Conservation (phyloP, 2,888 invertebrate species). For the Pandemis corylana region DNA sequence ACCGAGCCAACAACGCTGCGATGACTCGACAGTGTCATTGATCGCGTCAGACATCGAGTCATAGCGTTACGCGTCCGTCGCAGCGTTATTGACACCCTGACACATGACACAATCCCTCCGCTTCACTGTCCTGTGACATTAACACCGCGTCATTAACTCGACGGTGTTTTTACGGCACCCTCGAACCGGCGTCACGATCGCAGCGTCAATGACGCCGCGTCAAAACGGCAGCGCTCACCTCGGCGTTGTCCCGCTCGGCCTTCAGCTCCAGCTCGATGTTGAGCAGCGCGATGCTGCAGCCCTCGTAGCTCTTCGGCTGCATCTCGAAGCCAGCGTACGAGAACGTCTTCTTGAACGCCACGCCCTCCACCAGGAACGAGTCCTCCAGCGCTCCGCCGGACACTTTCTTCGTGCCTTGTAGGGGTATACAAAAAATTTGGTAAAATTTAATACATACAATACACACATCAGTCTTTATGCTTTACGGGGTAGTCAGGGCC, state of each 20-base stretch:
- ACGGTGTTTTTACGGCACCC: too few relatives aligned
- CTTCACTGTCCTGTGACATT: too few relatives aligned
- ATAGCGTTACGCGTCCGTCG: too few relatives aligned
- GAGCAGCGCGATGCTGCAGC: constrained; percentile 97
- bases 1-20: too few relatives aligned
- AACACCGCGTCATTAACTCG: too few relatives aligned
- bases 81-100: too few relatives aligned
- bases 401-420: constrained; percentile 95
- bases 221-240: constrained; percentile 74
- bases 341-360: constrained; percentile 99
- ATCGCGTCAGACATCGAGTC: too few relatives aligned
- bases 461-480: too few relatives aligned
- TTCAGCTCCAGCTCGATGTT: constrained; percentile 99
- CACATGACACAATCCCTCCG: too few relatives aligned
- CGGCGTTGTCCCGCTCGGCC: constrained; percentile 99
- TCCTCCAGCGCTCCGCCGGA: constrained; percentile 93
- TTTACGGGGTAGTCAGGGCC: too few relatives aligned
- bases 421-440: neutral
- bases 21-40: too few relatives aligned
- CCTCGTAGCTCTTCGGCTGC: constrained; percentile 97
- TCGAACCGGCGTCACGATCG: neutral
- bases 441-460: too few relatives aligned
- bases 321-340: constrained; percentile 99
- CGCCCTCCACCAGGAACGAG: constrained; percentile 95
- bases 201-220: neutral